Evolutionary conservation across 64 coral and sea anemone genomes (phyloP), one percentile per base, ranked within the genome.

Genomic region (Platygyra sinensis): DNA sequence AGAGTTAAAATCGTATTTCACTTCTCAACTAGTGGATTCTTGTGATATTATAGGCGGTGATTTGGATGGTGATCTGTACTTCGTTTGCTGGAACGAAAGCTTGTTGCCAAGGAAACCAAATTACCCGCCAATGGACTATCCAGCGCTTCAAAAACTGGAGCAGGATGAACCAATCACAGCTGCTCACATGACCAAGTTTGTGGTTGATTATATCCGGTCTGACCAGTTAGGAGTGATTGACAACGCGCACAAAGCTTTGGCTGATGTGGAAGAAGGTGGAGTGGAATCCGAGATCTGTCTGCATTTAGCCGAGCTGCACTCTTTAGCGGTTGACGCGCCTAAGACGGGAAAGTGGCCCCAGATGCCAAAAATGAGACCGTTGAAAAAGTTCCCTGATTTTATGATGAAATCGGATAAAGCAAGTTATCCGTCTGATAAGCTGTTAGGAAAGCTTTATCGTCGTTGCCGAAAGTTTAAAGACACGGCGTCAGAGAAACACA

Each of bases 331-430:
- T 28, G 96, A 98, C 61, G 96, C 96, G 13, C 96, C 96, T 2
- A 98, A 98, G 28, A 95, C 96, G 12, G 96, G 96, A 10, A 51
- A 87, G 5, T 99, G 94, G 91, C 94, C 94, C 2, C 49, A 76
- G 5, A 52, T 51, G 30, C 38, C 12, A 61, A 10, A 61, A 79
- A 12, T 36, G 2, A 0, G 14, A 50, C 30, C 20, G 12, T 69
- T 94, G 8, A 72, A 92, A 18, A 62, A 88, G 24, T 91, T 87
- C 42, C 96, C 96, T 32, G 96, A 99, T 80, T 99, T 99, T 73
- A 99, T 99, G 96, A 99, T 99, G 96, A 99, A 99, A 31, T 83
- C 32, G 38, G 96, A 99, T 62, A 99, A 95, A 55, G 94, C 94
- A 8, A 93, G 72, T 27, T 99, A 99, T 57, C 90, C 85, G 7